A percentile compares a stretch with the other conserved stretches of the same genome.
Evolutionary conservation across 2,113 vertebrate genomes (phyloP).

Genomic region (Riparia riparia): DNA sequence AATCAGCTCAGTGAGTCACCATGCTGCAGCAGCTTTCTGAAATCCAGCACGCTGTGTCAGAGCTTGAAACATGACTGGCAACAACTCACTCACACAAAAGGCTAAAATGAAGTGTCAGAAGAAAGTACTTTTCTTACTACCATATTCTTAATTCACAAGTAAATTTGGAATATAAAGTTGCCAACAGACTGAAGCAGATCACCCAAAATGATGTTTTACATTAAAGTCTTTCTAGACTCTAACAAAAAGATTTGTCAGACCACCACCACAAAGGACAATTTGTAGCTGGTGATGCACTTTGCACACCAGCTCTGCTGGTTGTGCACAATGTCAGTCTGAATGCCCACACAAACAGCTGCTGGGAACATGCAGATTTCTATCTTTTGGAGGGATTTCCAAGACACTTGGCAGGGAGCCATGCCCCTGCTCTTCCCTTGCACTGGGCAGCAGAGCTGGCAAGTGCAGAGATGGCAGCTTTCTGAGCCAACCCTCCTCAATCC

Average conservation of each 20-base stretch:
- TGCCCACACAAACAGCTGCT: neutral
- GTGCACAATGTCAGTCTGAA: neutral
- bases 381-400: neutral
- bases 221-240: neutral
- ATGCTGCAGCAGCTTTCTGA: neutral
- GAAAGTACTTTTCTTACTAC: neutral
- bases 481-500: neutral
- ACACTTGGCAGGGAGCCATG: neutral
- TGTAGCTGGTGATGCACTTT: neutral
- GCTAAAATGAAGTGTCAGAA: neutral
- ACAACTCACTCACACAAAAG: neutral
- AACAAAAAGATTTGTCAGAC: neutral
- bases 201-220: neutral
- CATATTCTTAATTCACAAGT: neutral
- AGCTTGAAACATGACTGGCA: neutral
- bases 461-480: neutral
- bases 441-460: neutral
- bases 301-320: neutral
- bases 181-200: neutral
- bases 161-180: neutral
- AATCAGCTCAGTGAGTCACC: neutral
- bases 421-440: neutral
- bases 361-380: neutral
- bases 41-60: neutral
- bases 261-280: neutral